Evolutionary conservation across 2,888 invertebrate genomes (phyloP), one percentile per base, ranked within the genome.

Genomic region (Melipona bicolor): DNA sequence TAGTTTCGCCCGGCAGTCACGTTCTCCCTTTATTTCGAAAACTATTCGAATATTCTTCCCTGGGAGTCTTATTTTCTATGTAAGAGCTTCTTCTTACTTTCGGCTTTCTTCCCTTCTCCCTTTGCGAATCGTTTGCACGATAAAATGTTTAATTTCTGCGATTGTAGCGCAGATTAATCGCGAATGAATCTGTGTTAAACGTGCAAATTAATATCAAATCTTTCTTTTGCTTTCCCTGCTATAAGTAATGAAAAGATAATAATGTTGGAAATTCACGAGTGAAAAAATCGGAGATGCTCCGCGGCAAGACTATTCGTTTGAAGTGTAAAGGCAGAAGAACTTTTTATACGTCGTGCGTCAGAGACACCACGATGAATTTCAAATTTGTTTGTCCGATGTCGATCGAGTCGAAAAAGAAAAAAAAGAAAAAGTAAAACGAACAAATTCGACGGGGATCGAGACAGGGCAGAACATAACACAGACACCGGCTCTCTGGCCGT

Each of bases 21-120:
- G 77, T 62, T 79, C 62, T 71, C 72, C 27, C 73, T 70, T 69
- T 75, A 64, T 72, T 77, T 81, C 75, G 61, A 62, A 81, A 81
- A 84, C 61, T 72, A 68, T 70, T 62, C 68, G 19, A 71, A 75
- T 64, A 71, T 64, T 64, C 75, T 49, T 24, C 56, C 15, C 50
- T 15, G 21, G 21, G 21, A 15, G 36, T 65, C 61, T 50, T 52
- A n/a, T 21, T 15, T 72, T 21, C 50, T 17, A 19, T 15, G 17
- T 15, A 24, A 19, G 19, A 32, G 21, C n/a, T 52, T 32, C 19
- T 69, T 13, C 15, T 9, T 13, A 2, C 5, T 5, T 17, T 36
- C n/a, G 9, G 9, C 43, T 17, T 36, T 50, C 11, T 19, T 19
- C 17, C 32, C 21, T 43, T 43, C 15, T 21, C 13, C 4, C 32